A percentile compares a stretch with the other conserved stretches of the same genome.
These are phyloP conservation scores for Seira musarum DNA, from an alignment of 2,888 invertebrate species.

Conservation along the genomic window DNA sequence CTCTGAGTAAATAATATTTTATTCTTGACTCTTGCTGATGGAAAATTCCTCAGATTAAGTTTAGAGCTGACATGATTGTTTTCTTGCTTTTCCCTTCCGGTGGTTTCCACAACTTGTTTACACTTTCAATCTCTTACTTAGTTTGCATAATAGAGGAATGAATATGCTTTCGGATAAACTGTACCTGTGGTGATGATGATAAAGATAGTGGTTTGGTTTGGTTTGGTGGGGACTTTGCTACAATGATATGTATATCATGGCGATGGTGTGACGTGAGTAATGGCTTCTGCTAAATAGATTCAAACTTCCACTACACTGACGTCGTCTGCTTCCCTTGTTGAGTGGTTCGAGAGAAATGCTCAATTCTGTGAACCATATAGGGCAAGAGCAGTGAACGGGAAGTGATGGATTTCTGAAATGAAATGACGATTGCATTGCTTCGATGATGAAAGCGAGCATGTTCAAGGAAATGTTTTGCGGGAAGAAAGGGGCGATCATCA, in stretches of 20 bases:
- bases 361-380: conserved; percentile 65
- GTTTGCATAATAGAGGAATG: conserved; percentile 42
- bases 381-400: conserved; percentile 56
- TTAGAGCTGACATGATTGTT: conserved; percentile 49
- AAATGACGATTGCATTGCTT: conserved; percentile 53
- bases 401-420: conserved; percentile 67
- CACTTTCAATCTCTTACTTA: conserved; percentile 10
- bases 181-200: too few relatives aligned
- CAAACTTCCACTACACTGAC: conserved; percentile 8
- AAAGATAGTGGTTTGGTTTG: too few relatives aligned
- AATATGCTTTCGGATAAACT: conserved; percentile 41
- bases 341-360: conserved; percentile 45
- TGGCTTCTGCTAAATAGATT: conserved; percentile 16
- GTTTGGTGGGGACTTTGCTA: too few relatives aligned
- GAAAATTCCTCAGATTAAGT: conserved; percentile 39
- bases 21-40: too few relatives aligned
- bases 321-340: conserved; percentile 22
- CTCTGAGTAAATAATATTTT: conserved; percentile 51
- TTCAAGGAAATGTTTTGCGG: too few relatives aligned
- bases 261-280: too few relatives aligned
- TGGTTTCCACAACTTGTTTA: too few relatives aligned
- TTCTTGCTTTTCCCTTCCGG: conserved; percentile 39
- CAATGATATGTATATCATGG: too few relatives aligned
- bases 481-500: too few relatives aligned
- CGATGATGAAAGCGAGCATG: too few relatives aligned